Conservation (phyloP, 2,888 invertebrate genomes). For the Hedya salicella region DNA sequence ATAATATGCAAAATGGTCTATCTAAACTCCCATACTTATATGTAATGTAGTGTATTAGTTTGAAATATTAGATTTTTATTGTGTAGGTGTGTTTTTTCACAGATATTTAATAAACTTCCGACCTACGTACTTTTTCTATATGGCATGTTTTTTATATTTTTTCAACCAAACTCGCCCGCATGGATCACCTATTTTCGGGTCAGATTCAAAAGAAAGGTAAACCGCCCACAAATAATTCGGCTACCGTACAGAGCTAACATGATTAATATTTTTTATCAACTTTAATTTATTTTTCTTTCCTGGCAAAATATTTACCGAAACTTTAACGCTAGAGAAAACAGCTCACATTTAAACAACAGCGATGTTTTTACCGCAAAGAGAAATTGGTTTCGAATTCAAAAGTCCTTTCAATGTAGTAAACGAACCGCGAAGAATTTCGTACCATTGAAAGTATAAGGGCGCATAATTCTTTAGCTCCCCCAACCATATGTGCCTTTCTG, state of each 20-base stretch:
- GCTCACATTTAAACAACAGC: slow-evolving; percentile 47
- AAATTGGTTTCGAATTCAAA: slow-evolving; percentile 56
- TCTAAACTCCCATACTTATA: too few species aligned
- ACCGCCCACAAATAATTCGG: slow-evolving; percentile 70
- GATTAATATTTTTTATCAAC: slow-evolving; percentile 69
- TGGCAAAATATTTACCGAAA: background rate
- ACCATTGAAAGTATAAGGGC: slow-evolving; percentile 7
- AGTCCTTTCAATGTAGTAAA: slow-evolving; percentile 70
- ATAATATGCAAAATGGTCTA: too few species aligned
- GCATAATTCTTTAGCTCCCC: background rate
- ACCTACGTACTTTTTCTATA: background rate
- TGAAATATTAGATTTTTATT: too few species aligned
- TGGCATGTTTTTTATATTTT: slow-evolving; percentile 24
- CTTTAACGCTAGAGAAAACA: slow-evolving; percentile 48
- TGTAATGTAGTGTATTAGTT: too few species aligned
- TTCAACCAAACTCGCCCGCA: slow-evolving; percentile 31
- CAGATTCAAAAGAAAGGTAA: slow-evolving; percentile 60
- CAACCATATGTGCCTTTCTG: background rate
- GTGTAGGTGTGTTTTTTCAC: background rate
- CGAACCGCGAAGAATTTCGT: slow-evolving; percentile 78
- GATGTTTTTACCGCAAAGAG: slow-evolving; percentile 27
- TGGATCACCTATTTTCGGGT: slow-evolving; percentile 36
- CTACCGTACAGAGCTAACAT: slow-evolving; percentile 75
- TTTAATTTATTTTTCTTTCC: slow-evolving; percentile 43
- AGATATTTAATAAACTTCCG: background rate